These are phyloP conservation scores for Thaumatotibia leucotreta DNA, from an alignment of 1,140 invertebrate genomes.

Conservation along the genomic window DNA sequence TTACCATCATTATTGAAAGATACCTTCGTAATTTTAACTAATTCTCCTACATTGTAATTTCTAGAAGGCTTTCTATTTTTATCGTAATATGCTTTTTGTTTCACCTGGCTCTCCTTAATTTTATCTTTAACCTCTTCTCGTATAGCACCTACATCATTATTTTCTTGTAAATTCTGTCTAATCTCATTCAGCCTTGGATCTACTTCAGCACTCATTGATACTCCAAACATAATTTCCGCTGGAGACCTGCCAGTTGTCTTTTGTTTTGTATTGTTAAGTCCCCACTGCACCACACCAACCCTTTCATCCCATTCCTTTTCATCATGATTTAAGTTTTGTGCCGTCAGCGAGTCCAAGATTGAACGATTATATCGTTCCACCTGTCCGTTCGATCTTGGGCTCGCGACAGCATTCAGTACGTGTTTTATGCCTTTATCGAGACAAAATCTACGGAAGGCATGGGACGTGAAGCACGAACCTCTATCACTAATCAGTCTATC, in stretches of 20 bases:
- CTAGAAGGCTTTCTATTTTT: background rate
- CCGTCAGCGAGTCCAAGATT: slow-evolving; percentile 11
- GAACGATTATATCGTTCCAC: slow-evolving; percentile 19
- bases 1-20: slow-evolving; percentile 6
- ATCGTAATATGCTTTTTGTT: background rate
- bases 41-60: background rate
- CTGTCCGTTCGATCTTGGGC: slow-evolving; percentile 15
- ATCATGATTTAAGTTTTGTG: background rate
- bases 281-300: slow-evolving; percentile 11
- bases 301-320: slow-evolving; percentile 12
- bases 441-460: background rate
- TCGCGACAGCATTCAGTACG: slow-evolving; percentile 14
- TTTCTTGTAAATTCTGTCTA: background rate
- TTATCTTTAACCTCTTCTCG: background rate
- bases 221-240: background rate
- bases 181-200: background rate
- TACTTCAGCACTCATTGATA: background rate
- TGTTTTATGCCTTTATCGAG: background rate
- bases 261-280: background rate
- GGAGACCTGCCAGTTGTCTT: background rate
- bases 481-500: background rate
- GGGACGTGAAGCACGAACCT: slow-evolving; percentile 13
- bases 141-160: background rate
- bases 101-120: background rate
- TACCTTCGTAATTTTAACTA: slow-evolving; percentile 1